Evolutionary conservation across 1,140 invertebrate genomes (phyloP), one percentile per base, ranked within the genome.

Genomic region (Hirudo medicinalis): DNA sequence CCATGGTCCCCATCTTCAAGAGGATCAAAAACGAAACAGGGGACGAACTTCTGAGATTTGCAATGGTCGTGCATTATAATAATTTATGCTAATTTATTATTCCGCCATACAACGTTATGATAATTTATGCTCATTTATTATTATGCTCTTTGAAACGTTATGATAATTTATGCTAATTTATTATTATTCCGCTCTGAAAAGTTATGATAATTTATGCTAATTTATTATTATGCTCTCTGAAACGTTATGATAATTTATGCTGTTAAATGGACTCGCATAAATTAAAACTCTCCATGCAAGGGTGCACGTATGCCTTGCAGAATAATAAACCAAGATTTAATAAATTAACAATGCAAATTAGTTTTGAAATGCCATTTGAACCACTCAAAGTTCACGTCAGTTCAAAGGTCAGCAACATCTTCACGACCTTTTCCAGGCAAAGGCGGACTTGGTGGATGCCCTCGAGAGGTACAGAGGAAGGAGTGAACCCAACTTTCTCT

Each of bases 401-500:
- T 49, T 49, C 43, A 49, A 49, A 49, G 43, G 43, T 49, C 43
- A 49, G 43, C 9, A 17, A 54, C 67, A 53, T 22, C 27, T 71
- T 54, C 40, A 3, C 66, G 29, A 25, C 55, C 72, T 72, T 73
- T 80, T 83, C 20, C 77, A 91, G 90, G 90, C 89, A 5, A 92
- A 90, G 81, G 87, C 89, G 43, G 91, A 94, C 79, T 87, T 86
- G 17, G 91, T 95, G 71, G 84, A 86, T 71, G 86, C 85, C 55
- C 81, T 94, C 57, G 85, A 88, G 76, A 85, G 90, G 73, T 94
- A 94, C 79, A 85, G 89, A 76, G 89, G 90, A 63, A 89, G 88
- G 78, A 92, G 91, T 82, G 90, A 94, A 80, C 92, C 92, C 1
- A 90, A 88, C 32, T 94, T 91, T 90, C 87, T 94, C 84, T 92